Conservation (phyloP, 2,113 vertebrate species). For the Carettochelys insculpta region DNA sequence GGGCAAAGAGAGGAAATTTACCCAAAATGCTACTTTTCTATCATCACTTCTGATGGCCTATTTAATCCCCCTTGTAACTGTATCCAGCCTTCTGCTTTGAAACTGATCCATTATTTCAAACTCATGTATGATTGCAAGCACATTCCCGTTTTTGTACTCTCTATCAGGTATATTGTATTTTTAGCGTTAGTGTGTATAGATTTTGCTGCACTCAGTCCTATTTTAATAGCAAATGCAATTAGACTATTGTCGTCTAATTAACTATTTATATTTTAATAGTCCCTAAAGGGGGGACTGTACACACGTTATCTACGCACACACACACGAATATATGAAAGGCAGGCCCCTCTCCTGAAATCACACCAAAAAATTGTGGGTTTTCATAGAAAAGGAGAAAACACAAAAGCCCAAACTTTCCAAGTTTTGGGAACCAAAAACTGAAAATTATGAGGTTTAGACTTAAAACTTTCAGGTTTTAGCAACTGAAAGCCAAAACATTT, state of each 20-base stretch:
- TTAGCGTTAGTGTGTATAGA: background rate
- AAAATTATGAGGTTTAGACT: background rate
- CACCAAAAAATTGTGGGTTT: background rate
- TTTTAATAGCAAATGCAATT: background rate
- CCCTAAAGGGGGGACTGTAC: background rate
- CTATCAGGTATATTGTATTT: background rate
- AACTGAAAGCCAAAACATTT: background rate
- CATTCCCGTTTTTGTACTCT: background rate
- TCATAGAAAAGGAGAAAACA: background rate
- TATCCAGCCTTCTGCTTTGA: background rate
- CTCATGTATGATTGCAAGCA: background rate
- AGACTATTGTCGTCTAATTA: background rate
- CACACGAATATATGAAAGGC: background rate
- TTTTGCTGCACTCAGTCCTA: background rate
- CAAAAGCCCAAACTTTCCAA: background rate
- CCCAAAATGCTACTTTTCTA: background rate
- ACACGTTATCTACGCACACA: background rate
- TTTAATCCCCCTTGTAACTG: background rate
- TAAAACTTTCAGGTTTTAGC: background rate
- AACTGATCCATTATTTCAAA: background rate
- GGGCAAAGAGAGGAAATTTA: background rate
- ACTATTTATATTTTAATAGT: background rate
- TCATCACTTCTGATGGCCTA: background rate
- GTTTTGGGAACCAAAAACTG: background rate
- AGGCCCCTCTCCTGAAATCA: accelerated